Base-by-base conservation (phyloP, 2,113 vertebrate species). In the Pavo muticus region DNA sequence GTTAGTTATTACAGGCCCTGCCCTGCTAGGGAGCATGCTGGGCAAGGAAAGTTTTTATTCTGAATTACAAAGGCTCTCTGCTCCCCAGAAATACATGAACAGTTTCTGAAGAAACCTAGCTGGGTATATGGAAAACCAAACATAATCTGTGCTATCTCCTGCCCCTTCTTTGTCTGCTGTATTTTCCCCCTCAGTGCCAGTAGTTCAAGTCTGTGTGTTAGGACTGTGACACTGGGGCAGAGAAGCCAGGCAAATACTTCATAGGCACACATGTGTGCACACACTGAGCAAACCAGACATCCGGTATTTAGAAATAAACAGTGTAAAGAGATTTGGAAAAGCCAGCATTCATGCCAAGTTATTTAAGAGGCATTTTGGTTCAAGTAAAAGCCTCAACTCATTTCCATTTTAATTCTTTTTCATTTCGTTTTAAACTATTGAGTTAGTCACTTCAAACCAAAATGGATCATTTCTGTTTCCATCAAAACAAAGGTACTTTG, bases 281-380 rank as follows among this genome's bases (percentile, higher is more conserved):
- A 82, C 90, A 56, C 52, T 0, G 12, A 94, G 83, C 78, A 90
- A 92, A 88, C 90, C 96, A 95, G 95, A 94, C 82, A 92, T 94
- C 82, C 39, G 29, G 90, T 79, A 85, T 96, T 95, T 93, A 93
- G 94, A 97, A 96, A 96, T 87, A 96, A 95, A 94, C 89, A 92
- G 74, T 61, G 5, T 87, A 65, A 93, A 94, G 87, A 92, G 89
- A 87, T 91, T 94, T 89, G 93, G 91, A 90, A 91, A 92, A 94
- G 54, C 83, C 71, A 67, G 47, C 82, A n/a, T 25, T 91, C 78
- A 13, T 93, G 93, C 94, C 94, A 96, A 83, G 91, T 68, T 47
- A 56, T 83, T 92, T 88, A 91, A 90, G 75, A 95, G 82, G 87
- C 91, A 94, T 95, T 79, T 83, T 88, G 82, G 42, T 96, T 97